A percentile compares a stretch with the other conserved stretches of the same genome.
These are phyloP conservation scores for Cryptotermes secundus DNA, from an alignment of 1,140 invertebrate genomes.

Conservation along the genomic window DNA sequence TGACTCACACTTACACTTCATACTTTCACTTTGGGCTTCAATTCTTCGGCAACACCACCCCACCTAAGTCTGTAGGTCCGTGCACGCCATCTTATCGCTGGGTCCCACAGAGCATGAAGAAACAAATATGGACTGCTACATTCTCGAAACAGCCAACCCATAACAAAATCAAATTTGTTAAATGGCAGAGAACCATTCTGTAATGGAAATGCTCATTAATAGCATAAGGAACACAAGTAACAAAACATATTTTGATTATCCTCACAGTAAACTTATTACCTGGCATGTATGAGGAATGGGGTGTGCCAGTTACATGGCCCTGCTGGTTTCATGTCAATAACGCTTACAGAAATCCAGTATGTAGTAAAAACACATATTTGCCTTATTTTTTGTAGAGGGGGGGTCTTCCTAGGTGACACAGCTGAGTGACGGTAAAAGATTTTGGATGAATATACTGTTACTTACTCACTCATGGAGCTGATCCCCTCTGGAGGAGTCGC, in stretches of 20 bases:
- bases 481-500: too few species aligned
- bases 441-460: too few species aligned
- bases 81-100: conserved; percentile 88
- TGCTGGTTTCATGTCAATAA: too few species aligned
- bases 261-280: too few species aligned
- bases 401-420: too few species aligned
- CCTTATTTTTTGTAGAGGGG: too few species aligned
- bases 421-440: too few species aligned
- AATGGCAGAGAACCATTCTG: conserved; percentile 94
- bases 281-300: too few species aligned
- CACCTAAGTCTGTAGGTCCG: conserved; percentile 86
- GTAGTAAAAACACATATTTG: too few species aligned
- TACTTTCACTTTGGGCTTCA: conserved; percentile 60
- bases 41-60: conserved; percentile 88
- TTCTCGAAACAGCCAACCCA: conserved; percentile 96
- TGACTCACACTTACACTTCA: conserved; percentile 27
- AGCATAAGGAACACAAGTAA: background rate
- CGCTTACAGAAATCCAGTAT: too few species aligned
- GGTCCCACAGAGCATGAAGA: conserved; percentile 75
- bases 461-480: too few species aligned
- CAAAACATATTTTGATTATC: background rate
- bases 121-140: conserved; percentile 85
- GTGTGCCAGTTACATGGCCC: too few species aligned
- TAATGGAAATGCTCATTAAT: conserved; percentile 41
- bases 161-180: conserved; percentile 91